Evolutionary conservation across 2,888 invertebrate genomes (phyloP).

Genomic region (Ceraclea dissimilis): DNA sequence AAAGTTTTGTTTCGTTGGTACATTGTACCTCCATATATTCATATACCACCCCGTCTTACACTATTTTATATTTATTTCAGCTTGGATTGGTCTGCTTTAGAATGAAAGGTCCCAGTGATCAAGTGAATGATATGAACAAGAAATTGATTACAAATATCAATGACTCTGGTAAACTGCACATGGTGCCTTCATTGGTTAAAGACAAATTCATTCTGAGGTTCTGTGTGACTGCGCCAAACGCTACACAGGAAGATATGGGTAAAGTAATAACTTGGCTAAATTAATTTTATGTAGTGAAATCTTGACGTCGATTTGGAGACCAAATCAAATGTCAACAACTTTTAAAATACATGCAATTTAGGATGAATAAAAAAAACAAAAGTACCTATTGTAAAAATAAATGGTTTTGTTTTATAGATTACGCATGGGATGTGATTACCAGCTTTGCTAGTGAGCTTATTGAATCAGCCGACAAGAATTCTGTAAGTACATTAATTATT

Average conservation of each 20-base stretch:
- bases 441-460: slow-evolving; percentile 74
- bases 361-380: not conserved
- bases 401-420: slow-evolving; percentile 44
- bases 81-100: slow-evolving; percentile 90
- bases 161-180: slow-evolving; percentile 90
- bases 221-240: slow-evolving; percentile 87
- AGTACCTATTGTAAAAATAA: not conserved
- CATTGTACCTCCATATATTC: not conserved
- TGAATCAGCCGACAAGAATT: slow-evolving; percentile 59
- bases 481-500: slow-evolving; percentile 39
- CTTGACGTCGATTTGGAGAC: not conserved
- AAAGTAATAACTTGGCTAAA: too few relatives aligned
- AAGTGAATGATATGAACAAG: slow-evolving; percentile 68
- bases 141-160: slow-evolving; percentile 87
- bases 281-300: not conserved
- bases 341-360: not conserved
- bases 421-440: slow-evolving; percentile 77
- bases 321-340: not conserved
- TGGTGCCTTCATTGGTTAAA: slow-evolving; percentile 90
- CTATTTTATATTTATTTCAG: slow-evolving; percentile 39
- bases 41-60: not conserved
- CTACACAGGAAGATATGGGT: slow-evolving; percentile 77
- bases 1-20: not conserved
- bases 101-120: slow-evolving; percentile 60
- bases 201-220: slow-evolving; percentile 90